phyloP scores from a whole-genome alignment of 2,113 vertebrate genomes.

The Pristiophorus japonicus region DNA sequence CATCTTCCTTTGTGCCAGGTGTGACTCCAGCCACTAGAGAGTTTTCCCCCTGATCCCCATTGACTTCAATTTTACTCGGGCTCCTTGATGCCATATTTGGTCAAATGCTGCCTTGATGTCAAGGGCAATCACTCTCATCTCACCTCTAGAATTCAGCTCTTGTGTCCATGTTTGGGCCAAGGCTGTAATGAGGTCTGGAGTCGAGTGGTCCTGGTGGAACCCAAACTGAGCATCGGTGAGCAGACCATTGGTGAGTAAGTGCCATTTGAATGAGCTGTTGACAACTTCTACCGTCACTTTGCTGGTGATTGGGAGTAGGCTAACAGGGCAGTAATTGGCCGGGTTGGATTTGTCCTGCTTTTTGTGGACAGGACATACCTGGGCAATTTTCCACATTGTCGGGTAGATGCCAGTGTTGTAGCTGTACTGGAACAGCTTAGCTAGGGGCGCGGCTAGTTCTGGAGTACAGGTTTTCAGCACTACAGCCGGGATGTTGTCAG shows the following conservation, averaged over 20 bases:
- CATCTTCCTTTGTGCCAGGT: conserved; percentile 4
- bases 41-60: neutral
- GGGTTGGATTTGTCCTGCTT: conserved; percentile 29
- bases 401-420: conserved; percentile 32
- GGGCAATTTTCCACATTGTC: conserved; percentile 27
- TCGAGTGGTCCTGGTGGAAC: too few relatives aligned
- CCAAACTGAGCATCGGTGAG: neutral
- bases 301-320: neutral
- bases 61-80: neutral
- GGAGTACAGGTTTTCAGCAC: conserved; percentile 32
- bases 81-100: neutral
- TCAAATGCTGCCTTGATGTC: conserved; percentile 17
- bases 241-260: neutral
- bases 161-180: conserved; percentile 3
- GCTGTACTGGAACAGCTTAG: conserved; percentile 19
- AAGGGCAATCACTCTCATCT: neutral
- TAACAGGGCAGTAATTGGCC: conserved; percentile 26
- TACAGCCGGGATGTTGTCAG: conserved; percentile 23
- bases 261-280: neutral
- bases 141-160: neutral
- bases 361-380: conserved; percentile 35
- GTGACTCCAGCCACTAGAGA: neutral
- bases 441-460: conserved; percentile 10
- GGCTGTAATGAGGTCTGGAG: neutral
- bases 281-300: neutral